Base-by-base conservation (phyloP, 2,888 invertebrate species). In the Ophion ventricosus region DNA sequence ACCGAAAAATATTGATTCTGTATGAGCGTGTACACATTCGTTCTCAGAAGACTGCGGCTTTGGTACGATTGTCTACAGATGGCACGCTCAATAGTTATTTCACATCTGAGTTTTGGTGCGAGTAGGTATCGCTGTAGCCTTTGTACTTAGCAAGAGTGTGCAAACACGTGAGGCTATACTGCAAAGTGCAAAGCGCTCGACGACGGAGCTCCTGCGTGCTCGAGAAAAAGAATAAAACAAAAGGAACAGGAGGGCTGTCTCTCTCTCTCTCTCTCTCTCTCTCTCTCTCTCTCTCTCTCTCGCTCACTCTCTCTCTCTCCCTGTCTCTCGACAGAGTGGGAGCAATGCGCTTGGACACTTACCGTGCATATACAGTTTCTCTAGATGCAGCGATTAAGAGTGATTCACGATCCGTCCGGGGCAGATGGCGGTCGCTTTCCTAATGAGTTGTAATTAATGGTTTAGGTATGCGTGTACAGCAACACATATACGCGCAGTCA, bases 361-460 rank as follows among this genome's bases (percentile, higher is more conserved):
- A 86, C 80, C 84, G 84, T 84, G 80, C 83, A 79, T 63, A 79
- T 49, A 49, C 72, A 17, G 70, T 72, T 61, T 72, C 78, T 72
- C 88, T 87, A 91, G 91, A 92, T 92, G 90, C 92, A 92, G 92
- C 90, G 92, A 92, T 92, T 92, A 92, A 92, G 91, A 92, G 90
- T 91, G 92, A 92, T 92, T 92, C 92, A 92, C 91, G 91, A 89
- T 89, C 88, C 88, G 88, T 90, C 89, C 88, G 89, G 90, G 92
- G 92, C 92, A 92, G 92, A 92, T 92, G 92, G 91, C 90, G 90
- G 91, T 91, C 91, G 92, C 92, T 91, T 90, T 90, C 89, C 92
- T 92, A 92, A 92, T 92, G 92, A 92, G 92, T 91, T 88, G 92
- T 92, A 92, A 92, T 92, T 92, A 92, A 92, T 92, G 92, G 91